Evolutionary conservation across 2,888 invertebrate species (phyloP), one percentile per base, ranked within the genome.

Genomic region (Heliconius sara): DNA sequence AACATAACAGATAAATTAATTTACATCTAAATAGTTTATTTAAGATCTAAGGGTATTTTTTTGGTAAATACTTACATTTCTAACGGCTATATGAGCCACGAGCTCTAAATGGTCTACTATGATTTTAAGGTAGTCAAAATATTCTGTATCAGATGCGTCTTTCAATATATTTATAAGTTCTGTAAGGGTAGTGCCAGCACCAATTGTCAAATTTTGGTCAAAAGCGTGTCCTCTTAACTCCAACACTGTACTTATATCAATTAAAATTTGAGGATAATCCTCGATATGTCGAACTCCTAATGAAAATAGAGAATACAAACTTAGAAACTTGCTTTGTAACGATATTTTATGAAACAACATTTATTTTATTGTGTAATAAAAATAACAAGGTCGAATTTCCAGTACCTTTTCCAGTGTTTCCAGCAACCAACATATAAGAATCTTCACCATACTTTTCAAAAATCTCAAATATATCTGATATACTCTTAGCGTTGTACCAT

Each of bases 401-500:
- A n/a, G 4, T 60, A 86, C 85, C 86, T 85, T 83, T 83, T 10
- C 83, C 86, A 60, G 86, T 86, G 78, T 86, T 85, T 25, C 98
- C 97, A 73, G 96, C 96, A 2, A 97, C 96, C 9, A 97, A 87
- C 89, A 96, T 95, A 85, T 97, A 97, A 43, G 91, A 92, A 9
- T 90, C 88, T 96, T 96, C 47, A 0, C 93, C 92, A 82, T 94
- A 89, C 47, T 85, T 85, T 27, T 88, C 85, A 39, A 97, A 92
- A 25, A 96, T 88, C 27, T 92, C 86, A 84, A 96, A 95, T 72
- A 97, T 89, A 81, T 96, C 94, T 10, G 88, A 86, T 0, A 96
- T 79, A 25, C 91, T 89, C 60, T 89, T 88, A 3, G 96, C 95
- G 89, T 95, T 96, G 84, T 94, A 93, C 95, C 97, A 97, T 63